phyloP scores from a whole-genome alignment of 2,888 invertebrate genomes.

The Drosophila emarginata region DNA sequence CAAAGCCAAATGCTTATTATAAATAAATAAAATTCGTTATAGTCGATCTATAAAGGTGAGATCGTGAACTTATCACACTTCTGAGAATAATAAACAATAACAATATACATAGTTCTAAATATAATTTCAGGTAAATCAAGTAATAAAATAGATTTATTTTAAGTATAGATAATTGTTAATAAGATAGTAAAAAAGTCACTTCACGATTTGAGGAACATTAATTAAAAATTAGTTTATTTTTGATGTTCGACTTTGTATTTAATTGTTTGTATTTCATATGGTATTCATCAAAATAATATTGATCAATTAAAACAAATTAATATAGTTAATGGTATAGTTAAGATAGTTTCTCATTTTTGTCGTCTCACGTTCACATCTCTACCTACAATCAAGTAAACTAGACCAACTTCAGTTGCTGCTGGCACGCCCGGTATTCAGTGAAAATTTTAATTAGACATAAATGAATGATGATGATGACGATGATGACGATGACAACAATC shows the following conservation, averaged over 20 bases:
- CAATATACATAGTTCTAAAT: neutral
- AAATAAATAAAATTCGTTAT: constrained; percentile 34
- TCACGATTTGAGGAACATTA: no score
- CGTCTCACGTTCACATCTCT: constrained; percentile 12
- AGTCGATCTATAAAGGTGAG: neutral
- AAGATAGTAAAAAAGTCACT: no score
- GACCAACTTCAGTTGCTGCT: constrained; percentile 35
- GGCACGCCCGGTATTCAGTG: constrained; percentile 60
- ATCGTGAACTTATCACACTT: no score
- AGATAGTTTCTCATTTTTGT: neutral
- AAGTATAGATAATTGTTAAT: no score
- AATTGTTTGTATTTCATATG: no score
- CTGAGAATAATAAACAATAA: neutral
- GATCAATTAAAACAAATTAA: neutral
- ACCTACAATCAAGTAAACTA: neutral
- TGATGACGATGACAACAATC: constrained; percentile 32
- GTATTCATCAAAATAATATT: no score
- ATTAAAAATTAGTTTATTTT: no score
- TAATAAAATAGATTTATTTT: no score
- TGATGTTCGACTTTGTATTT: no score
- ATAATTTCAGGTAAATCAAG: no score
- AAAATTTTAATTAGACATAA: constrained; percentile 78
- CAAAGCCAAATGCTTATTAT: constrained; percentile 68
- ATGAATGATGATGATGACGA: constrained; percentile 44
- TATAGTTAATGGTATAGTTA: neutral